Percentiles rank a stretch among this genome's conserved stretches.
Conservation (phyloP, 2,888 invertebrate genomes). For the Drosophila eohydei region DNA sequence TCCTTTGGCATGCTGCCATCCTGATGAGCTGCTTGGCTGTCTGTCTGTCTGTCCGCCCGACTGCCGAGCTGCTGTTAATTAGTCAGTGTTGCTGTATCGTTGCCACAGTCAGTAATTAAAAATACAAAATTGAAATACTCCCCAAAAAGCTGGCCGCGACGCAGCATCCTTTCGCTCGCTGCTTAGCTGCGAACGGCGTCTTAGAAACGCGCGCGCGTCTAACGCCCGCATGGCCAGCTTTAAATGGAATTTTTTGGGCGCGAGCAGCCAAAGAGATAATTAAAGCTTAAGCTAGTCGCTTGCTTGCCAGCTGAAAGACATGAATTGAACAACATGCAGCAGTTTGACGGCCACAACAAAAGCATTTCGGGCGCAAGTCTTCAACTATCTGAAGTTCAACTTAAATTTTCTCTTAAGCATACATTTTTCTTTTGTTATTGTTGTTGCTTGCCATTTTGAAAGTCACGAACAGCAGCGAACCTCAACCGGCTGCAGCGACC, state of each 20-base stretch:
- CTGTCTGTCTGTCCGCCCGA: background rate
- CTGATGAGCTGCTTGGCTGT: constrained; percentile 15
- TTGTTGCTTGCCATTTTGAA: constrained; percentile 12
- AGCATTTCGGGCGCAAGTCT: background rate
- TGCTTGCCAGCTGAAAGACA: background rate
- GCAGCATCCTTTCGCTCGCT: background rate
- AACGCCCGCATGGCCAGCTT: constrained; percentile 16
- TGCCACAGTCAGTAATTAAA: constrained; percentile 61
- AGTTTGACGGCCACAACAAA: background rate
- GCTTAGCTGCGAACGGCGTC: constrained; percentile 7
- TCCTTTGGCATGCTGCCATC: constrained; percentile 11
- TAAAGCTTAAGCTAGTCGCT: constrained; percentile 3
- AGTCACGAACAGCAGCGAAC: background rate
- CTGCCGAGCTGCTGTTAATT: constrained; percentile 57
- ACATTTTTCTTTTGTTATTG: constrained; percentile 7
- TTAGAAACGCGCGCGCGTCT: constrained; percentile 23
- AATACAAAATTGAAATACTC: constrained; percentile 42
- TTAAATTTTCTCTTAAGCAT: constrained; percentile 47
- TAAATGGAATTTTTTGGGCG: constrained; percentile 21
- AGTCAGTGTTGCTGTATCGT: constrained; percentile 41
- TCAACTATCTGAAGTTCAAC: constrained; percentile 13
- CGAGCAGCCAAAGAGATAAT: constrained; percentile 6
- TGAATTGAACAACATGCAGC: background rate
- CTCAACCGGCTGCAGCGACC: constrained; percentile 11
- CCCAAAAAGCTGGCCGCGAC: constrained; percentile 10